phyloP scores from a whole-genome alignment of 2,113 vertebrate genomes.

The Callionymus lyra region DNA sequence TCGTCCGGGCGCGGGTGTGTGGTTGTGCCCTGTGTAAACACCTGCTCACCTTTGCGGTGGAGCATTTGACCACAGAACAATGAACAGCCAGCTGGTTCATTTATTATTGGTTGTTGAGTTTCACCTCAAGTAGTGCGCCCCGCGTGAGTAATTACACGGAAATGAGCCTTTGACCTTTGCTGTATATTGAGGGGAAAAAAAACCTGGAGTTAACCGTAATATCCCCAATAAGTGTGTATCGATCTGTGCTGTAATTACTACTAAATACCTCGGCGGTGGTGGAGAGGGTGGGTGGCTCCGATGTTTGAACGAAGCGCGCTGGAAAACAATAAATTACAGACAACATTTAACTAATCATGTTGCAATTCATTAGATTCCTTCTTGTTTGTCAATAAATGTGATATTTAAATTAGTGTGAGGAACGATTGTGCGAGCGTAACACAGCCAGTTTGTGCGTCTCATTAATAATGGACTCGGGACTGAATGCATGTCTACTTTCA shows the following conservation, averaged over 20 bases:
- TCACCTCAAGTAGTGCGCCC: conserved; percentile 51
- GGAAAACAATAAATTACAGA: conserved; percentile 24
- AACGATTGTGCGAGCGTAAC: conserved; percentile 34
- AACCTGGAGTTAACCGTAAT: conserved; percentile 48
- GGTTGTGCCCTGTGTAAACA: conserved; percentile 58
- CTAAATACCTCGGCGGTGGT: conserved; percentile 36
- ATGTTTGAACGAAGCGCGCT: conserved; percentile 22
- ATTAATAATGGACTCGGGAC: conserved; percentile 65
- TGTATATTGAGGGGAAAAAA: conserved; percentile 55
- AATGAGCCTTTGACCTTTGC: conserved; percentile 70
- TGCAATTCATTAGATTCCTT: conserved; percentile 16
- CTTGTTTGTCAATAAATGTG: conserved; percentile 15
- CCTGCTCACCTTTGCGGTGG: conserved; percentile 42
- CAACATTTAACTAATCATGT: not conserved
- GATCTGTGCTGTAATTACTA: conserved; percentile 51
- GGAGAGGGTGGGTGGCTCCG: conserved; percentile 17
- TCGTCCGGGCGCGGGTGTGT: conserved; percentile 29
- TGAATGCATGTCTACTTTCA: conserved; percentile 50
- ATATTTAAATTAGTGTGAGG: conserved; percentile 37
- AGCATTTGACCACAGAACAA: conserved; percentile 61
- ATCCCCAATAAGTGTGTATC: conserved; percentile 54
- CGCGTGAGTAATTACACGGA: conserved; percentile 64
- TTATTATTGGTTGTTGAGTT: conserved; percentile 68
- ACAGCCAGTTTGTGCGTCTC: conserved; percentile 55
- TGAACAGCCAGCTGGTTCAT: conserved; percentile 60